These are phyloP conservation scores for Camponotus floridanus DNA, from an alignment of 1,140 invertebrate species.

Conservation along the genomic window DNA sequence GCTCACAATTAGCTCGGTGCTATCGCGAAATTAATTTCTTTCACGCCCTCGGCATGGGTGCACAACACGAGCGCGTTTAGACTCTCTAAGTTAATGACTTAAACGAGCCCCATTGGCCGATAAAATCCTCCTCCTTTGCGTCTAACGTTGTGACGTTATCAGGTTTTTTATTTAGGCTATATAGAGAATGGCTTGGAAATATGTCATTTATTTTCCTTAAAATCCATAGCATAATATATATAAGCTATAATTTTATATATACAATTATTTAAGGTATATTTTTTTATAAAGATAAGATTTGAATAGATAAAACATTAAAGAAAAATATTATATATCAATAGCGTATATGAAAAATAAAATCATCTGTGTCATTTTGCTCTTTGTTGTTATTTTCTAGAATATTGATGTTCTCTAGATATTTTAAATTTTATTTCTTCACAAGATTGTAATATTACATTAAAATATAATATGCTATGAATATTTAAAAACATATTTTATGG, in stretches of 20 bases:
- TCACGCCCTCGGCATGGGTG: constrained; percentile 18
- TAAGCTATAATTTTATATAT: neutral
- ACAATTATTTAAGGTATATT: neutral
- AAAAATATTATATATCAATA: neutral
- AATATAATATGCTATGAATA: neutral
- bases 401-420: neutral
- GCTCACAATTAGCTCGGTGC: constrained; percentile 62
- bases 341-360: too few species aligned
- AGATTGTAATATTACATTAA: neutral
- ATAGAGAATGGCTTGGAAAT: neutral
- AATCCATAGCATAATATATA: neutral
- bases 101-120: constrained; percentile 33
- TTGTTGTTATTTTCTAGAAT: neutral
- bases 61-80: constrained; percentile 14
- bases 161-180: constrained; percentile 17
- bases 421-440: neutral
- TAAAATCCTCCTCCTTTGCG: constrained; percentile 40
- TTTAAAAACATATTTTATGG: neutral
- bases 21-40: constrained; percentile 68
- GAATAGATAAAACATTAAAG: neutral
- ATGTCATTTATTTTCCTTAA: neutral
- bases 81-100: constrained; percentile 51
- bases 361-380: too few species aligned
- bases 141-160: constrained; percentile 44
- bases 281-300: neutral